Percentiles rank a stretch among this genome's conserved stretches.
These are phyloP conservation scores for Centroberyx gerrardi DNA, from an alignment of 2,797 vertebrate genomes.

Conservation along the genomic window DNA sequence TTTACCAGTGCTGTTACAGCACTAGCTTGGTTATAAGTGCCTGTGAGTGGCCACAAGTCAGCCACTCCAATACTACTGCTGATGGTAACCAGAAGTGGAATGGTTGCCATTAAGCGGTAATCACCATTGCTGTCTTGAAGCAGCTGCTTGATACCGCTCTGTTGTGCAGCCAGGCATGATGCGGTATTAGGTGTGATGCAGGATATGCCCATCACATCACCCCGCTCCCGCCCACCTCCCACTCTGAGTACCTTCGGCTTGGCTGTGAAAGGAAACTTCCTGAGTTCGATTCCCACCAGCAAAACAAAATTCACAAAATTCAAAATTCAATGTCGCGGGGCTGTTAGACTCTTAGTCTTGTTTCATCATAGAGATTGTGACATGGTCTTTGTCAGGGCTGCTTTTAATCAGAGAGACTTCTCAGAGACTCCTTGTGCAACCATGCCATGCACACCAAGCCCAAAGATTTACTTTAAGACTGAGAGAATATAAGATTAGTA, in stretches of 20 bases:
- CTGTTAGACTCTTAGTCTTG: too few relatives aligned
- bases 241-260: neutral
- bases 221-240: neutral
- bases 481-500: too few relatives aligned
- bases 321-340: too few relatives aligned
- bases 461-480: too few relatives aligned
- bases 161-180: constrained; percentile 11
- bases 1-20: constrained; percentile 54
- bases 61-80: constrained; percentile 23
- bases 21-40: constrained; percentile 40
- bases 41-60: constrained; percentile 34
- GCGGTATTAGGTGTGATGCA: constrained; percentile 8
- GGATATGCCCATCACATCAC: neutral
- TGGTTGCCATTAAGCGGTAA: constrained; percentile 30
- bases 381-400: too few relatives aligned
- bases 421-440: too few relatives aligned
- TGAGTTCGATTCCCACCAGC: too few relatives aligned
- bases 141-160: constrained; percentile 1
- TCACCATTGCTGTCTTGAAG: constrained; percentile 28
- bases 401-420: too few relatives aligned
- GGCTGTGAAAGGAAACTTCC: neutral
- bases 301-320: too few relatives aligned
- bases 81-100: constrained; percentile 27
- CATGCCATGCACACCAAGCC: too few relatives aligned
- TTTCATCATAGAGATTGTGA: too few relatives aligned